Evolutionary conservation across 2,113 vertebrate species (phyloP), one percentile per base, ranked within the genome.

Genomic region (Strix aluco): DNA sequence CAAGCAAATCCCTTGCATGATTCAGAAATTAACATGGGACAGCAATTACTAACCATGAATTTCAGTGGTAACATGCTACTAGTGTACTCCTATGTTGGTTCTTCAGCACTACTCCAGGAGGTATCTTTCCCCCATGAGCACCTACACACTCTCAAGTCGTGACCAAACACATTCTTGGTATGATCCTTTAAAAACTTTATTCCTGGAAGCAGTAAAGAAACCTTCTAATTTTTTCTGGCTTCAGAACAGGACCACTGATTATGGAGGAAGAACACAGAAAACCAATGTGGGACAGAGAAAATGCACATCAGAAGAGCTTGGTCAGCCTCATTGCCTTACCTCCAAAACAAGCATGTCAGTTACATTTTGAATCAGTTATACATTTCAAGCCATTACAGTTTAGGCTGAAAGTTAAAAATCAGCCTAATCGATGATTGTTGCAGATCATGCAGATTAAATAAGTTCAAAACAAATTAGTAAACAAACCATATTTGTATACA

Each of bases 61-160:
- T 52, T 44, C 32, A 34, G 8, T 12, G 14, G 25, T 47, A 36
- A 25, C 29, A 4, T 42, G 22, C 19, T 52, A 52, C 16, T 1
- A 2, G 26, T 29, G 6, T 30, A 22, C 9, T 47, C 13, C 52
- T 21, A n/a, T 16, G 13, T 12, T 52, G 5, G 11, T 77, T 15
- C 42, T 61, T 55, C 19, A 67, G 34, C 36, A 9, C 9, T 44
- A 2, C 42, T 72, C 22, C 23, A 10, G 5, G 15, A 26, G 10
- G 34, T 5, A 3, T 6, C 27, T 61, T 63, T 32, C 25, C 21
- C 9, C 3, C 44, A 29, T 9, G 6, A 47, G 13, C 15, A 26
- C 16, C 22, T 42, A 36, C 30, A n/a, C 0, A 0, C 7, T 42
- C 26, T 90, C 52, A 14, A 44, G 32, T 44, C 17, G 27, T 14